phyloP scores from a whole-genome alignment of 2,797 vertebrate species.

The Halcyon leucocephala region DNA sequence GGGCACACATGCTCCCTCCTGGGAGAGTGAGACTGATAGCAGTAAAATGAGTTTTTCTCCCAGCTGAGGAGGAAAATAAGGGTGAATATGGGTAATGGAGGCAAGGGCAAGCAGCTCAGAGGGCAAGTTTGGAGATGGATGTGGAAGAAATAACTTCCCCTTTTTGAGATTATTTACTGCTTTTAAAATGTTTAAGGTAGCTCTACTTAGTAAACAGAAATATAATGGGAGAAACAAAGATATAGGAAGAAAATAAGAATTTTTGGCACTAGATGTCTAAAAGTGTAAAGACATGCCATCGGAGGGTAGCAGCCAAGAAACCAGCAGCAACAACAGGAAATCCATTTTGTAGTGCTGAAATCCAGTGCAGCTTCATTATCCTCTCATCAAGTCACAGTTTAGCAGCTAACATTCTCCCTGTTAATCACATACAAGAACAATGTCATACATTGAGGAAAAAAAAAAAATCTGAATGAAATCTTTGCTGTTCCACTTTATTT shows the following conservation, averaged over 20 bases:
- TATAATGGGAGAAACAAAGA: neutral
- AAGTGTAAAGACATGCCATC: neutral
- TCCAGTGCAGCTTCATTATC: neutral
- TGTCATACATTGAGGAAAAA: neutral
- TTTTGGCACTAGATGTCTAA: neutral
- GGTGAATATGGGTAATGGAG: neutral
- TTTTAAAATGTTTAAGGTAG: neutral
- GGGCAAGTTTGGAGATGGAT: neutral
- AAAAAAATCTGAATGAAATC: neutral
- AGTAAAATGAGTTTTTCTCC: neutral
- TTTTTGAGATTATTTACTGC: neutral
- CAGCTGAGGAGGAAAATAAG: neutral
- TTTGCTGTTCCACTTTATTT: neutral
- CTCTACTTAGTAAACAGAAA: neutral
- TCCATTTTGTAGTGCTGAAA: neutral
- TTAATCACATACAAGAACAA: neutral
- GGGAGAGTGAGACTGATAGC: neutral
- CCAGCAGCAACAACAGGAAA: neutral
- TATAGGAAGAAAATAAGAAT: neutral
- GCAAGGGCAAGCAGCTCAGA: neutral
- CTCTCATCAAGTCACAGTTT: neutral
- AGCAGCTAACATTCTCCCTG: neutral
- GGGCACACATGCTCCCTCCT: rapidly evolving
- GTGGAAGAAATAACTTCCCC: neutral
- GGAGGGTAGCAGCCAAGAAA: neutral